Evolutionary conservation across 2,113 vertebrate species (phyloP), one percentile per base, ranked within the genome.

Genomic region (Aspidoscelis tigris): DNA sequence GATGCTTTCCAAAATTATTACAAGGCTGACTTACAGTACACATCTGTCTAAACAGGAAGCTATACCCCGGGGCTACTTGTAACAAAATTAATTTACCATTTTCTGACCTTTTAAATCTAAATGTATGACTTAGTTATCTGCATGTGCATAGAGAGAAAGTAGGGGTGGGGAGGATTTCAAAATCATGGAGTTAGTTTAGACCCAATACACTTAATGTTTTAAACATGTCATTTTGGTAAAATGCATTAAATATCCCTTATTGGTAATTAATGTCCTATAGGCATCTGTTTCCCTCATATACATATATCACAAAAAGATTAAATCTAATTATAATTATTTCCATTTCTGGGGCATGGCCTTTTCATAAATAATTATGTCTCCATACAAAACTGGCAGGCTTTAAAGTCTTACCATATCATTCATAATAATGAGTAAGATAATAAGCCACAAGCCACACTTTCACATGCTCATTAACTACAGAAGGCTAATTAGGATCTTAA

Each of bases 251-350:
- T 89, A 87, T 91, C 43, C 24, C 82, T 24, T 80, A 74, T 80
- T 10, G 14, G 76, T 91, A 94, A 94, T 92, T 92, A 94, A 22
- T 70, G 85, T 78, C 83, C 86, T 91, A 80, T 82, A 91, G 88
- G 89, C 91, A 95, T 92, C 89, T 90, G 83, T 90, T 95, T 93
- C 76, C 79, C 82, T 84, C 66, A 91, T 84, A 65, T 64, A 89
- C 83, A 86, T 89, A 92, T 92, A 81, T 74, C 81, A 88, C 87
- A 82, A 88, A 92, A 93, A 94, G 85, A 93, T 92, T 95, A 95
- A 93, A 93, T 20, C 61, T 92, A 94, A 96, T 95, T 94, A 94
- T 91, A 91, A 93, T 94, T 91, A 95, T 95, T 95, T 95, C 84
- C 44, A 94, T 93, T 95, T 94, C 94, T 93, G 53, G 90, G 87